These are phyloP conservation scores for Syngnathus rostellatus DNA, from an alignment of 2,797 vertebrate species.

Conservation along the genomic window DNA sequence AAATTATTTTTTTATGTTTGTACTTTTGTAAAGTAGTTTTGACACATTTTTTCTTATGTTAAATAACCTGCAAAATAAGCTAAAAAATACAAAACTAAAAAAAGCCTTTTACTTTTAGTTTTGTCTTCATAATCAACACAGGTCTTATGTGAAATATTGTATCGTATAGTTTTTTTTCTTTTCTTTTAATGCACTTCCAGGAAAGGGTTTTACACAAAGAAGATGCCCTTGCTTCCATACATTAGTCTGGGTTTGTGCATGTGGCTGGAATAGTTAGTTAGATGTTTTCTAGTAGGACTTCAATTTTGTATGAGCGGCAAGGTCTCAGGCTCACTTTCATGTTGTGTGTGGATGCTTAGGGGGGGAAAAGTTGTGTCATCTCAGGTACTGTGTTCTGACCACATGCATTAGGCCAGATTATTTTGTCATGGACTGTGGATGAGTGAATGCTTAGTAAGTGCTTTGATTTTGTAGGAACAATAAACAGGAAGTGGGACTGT, in stretches of 20 bases:
- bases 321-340: slow-evolving; percentile 16
- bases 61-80: slow-evolving; percentile 64
- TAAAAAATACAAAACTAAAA: slow-evolving; percentile 36
- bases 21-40: slow-evolving; percentile 2
- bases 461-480: background rate
- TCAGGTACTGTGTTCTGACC: slow-evolving; percentile 59
- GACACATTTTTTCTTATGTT: slow-evolving; percentile 25
- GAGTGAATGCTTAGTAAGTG: background rate
- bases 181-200: slow-evolving; percentile 55
- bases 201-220: slow-evolving; percentile 33
- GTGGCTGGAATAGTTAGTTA: slow-evolving; percentile 20
- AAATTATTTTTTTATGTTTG: slow-evolving; percentile 51
- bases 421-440: background rate
- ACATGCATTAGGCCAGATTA: slow-evolving; percentile 37
- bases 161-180: slow-evolving; percentile 40
- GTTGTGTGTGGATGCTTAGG: slow-evolving; percentile 26
- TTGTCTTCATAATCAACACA: slow-evolving; percentile 40
- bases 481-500: background rate
- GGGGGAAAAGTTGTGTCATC: slow-evolving; percentile 37
- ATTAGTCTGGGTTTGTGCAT: slow-evolving; percentile 19
- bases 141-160: slow-evolving; percentile 41
- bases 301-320: slow-evolving; percentile 24
- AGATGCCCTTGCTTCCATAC: slow-evolving; percentile 10
- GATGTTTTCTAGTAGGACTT: slow-evolving; percentile 21
- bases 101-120: slow-evolving; percentile 40